phyloP scores from a whole-genome alignment of 2,797 vertebrate genomes.

The Tangara arthus region DNA sequence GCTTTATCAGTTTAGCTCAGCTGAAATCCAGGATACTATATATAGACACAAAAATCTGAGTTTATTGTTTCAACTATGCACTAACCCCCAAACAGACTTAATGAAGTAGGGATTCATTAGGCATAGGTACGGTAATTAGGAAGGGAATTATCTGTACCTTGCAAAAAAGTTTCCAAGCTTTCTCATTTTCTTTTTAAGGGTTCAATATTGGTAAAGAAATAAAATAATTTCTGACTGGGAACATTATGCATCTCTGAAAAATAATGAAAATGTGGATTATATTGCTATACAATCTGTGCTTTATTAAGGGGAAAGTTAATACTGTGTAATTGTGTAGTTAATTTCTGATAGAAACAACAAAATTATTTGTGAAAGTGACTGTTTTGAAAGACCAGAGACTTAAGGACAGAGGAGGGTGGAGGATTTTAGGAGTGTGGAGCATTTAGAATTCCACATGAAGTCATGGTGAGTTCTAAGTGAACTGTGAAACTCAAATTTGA shows the following conservation, averaged over 20 bases:
- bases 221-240: neutral
- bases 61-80: neutral
- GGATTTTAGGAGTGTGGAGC: neutral
- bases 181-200: neutral
- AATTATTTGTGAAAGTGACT: neutral
- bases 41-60: neutral
- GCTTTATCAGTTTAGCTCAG: neutral
- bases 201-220: neutral
- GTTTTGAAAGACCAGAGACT: neutral
- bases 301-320: constrained; percentile 28
- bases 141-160: neutral
- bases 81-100: neutral
- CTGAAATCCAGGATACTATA: neutral
- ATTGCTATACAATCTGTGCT: neutral
- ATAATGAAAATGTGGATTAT: neutral
- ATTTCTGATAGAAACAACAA: neutral
- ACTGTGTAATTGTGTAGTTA: neutral
- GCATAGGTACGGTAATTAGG: neutral
- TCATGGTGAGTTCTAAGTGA: neutral
- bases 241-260: neutral
- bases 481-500: neutral
- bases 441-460: neutral
- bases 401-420: neutral
- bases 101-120: neutral
- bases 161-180: neutral